phyloP scores from a whole-genome alignment of 2,797 vertebrate species.

The Macroramphosus scolopax region DNA sequence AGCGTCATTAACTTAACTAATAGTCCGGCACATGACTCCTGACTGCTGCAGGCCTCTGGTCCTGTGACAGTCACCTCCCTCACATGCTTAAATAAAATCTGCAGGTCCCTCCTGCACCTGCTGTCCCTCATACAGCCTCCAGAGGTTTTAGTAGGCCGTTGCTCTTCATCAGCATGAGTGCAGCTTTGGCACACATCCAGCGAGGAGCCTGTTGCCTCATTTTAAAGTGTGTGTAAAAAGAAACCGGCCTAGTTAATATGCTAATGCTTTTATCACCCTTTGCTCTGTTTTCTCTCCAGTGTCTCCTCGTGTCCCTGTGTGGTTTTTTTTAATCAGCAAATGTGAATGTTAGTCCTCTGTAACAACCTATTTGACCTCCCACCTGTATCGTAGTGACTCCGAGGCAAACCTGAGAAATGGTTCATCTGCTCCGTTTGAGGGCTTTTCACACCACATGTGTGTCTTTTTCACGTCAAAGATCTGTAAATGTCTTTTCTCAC shows the following conservation, averaged over 20 bases:
- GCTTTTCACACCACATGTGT: conserved; percentile 14
- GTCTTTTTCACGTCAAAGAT: conserved; percentile 18
- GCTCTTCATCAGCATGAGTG: conserved; percentile 69
- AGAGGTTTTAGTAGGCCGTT: conserved; percentile 40
- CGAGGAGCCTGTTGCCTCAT: conserved; percentile 21
- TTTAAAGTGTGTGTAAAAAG: conserved; percentile 44
- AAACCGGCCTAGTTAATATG: conserved; percentile 70
- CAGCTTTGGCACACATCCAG: conserved; percentile 63
- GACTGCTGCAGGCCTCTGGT: conserved; percentile 36
- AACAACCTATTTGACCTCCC: conserved; percentile 27
- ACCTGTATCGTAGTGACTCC: conserved; percentile 11
- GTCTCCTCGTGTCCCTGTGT: neutral
- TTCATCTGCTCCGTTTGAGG: too few relatives aligned
- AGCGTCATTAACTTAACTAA: conserved; percentile 47
- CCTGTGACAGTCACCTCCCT: conserved; percentile 26
- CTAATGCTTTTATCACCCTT: conserved; percentile 56
- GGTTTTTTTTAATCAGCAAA: conserved; percentile 51
- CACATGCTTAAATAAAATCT: conserved; percentile 5
- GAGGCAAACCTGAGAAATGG: conserved; percentile 10
- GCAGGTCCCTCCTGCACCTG: conserved; percentile 5
- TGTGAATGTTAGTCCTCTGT: conserved; percentile 16
- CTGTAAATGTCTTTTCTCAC: too few relatives aligned
- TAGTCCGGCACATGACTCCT: conserved; percentile 49
- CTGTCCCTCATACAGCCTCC: conserved; percentile 32
- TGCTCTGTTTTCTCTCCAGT: too few relatives aligned